These are phyloP conservation scores for Carduelis carduelis DNA, from an alignment of 2,797 vertebrate species.

Conservation along the genomic window DNA sequence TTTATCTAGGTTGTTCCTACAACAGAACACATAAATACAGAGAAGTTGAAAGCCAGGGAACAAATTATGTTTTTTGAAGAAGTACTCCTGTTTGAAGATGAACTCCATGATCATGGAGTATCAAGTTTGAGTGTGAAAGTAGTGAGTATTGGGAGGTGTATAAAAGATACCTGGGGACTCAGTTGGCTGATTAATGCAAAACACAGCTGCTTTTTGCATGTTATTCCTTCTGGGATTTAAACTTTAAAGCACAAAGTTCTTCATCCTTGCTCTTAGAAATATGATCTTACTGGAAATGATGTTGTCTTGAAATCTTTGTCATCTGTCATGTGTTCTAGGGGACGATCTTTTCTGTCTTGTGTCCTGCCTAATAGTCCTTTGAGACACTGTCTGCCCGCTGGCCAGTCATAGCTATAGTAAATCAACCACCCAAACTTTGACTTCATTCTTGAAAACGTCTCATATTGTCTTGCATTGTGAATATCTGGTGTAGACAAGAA, in stretches of 20 bases:
- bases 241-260: not conserved
- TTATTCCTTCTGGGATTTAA: not conserved
- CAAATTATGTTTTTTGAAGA: conserved; percentile 98
- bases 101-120: conserved; percentile 96
- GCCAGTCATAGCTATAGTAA: not conserved
- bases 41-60: conserved; percentile 92
- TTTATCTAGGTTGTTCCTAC: conserved; percentile 83
- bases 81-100: conserved; percentile 94
- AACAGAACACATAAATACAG: conserved; percentile 89
- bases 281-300: not conserved
- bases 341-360: not conserved
- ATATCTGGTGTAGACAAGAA: not conserved
- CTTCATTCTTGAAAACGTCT: not conserved
- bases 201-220: not conserved
- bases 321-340: not conserved
- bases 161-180: not conserved
- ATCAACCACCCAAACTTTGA: not conserved
- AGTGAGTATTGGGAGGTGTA: conserved; percentile 76
- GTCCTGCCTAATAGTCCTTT: not conserved
- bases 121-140: conserved; percentile 96
- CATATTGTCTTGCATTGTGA: rapidly evolving
- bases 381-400: not conserved
- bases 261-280: not conserved
- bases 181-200: not conserved
- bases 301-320: not conserved